Percentiles rank a stretch among this genome's conserved stretches.
Evolutionary conservation across 2,797 vertebrate genomes (phyloP).

Genomic region (Gymnocypris eckloni): DNA sequence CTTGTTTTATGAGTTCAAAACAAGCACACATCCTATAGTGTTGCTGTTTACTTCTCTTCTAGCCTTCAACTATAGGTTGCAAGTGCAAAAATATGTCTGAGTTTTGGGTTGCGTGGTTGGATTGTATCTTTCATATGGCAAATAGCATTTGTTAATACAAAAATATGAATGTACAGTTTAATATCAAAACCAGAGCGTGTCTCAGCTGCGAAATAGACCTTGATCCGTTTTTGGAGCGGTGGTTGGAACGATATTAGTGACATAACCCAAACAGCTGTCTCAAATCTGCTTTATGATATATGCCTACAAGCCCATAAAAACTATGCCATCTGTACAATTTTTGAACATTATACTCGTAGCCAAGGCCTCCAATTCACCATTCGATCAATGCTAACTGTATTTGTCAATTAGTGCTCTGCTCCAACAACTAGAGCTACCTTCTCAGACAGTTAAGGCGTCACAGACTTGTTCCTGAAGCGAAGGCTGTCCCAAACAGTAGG

Average conservation of each 20-base stretch:
- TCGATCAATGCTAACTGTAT: constrained; percentile 41
- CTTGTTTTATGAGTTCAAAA: constrained; percentile 33
- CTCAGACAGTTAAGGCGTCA: constrained; percentile 6
- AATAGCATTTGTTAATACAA: constrained; percentile 32
- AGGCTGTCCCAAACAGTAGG: constrained; percentile 10
- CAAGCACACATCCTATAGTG: background rate
- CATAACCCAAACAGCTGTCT: constrained; percentile 40
- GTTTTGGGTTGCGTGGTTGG: background rate
- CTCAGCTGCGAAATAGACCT: constrained; percentile 50
- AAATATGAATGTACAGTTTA: constrained; percentile 43
- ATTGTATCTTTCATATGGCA: constrained; percentile 16
- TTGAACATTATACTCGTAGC: constrained; percentile 2
- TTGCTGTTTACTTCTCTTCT: constrained; percentile 24
- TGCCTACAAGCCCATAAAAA: constrained; percentile 26
- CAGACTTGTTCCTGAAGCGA: constrained; percentile 25
- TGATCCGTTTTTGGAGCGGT: constrained; percentile 39
- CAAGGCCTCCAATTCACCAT: constrained; percentile 24
- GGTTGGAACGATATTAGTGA: constrained; percentile 31
- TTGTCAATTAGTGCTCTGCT: constrained; percentile 23
- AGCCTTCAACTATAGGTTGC: constrained; percentile 12
- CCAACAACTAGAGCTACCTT: constrained; percentile 23
- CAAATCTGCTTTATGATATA: constrained; percentile 37
- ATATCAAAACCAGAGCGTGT: constrained; percentile 37
- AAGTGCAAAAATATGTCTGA: background rate
- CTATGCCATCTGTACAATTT: constrained; percentile 20